Evolutionary conservation across 2,113 vertebrate species (phyloP).

Genomic region (Sporophila hypoxantha): DNA sequence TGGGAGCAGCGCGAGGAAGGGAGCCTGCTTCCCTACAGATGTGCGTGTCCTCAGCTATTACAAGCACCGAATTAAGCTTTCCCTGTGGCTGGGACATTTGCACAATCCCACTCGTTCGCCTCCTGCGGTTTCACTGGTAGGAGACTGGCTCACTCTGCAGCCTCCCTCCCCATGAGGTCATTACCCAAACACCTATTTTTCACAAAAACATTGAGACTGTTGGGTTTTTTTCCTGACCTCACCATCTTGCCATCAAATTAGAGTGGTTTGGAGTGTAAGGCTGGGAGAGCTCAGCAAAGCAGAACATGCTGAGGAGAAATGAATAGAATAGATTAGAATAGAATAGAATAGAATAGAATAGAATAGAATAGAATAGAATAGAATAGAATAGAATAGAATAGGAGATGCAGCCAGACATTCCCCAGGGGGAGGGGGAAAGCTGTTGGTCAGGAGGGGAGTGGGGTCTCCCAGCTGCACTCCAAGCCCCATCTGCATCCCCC

Average conservation of each 20-base stretch:
- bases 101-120: background rate
- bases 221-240: background rate
- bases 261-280: accelerated
- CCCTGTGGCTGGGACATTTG: conserved; percentile 18
- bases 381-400: background rate
- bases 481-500: background rate
- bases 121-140: background rate
- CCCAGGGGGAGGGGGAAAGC: background rate
- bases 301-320: background rate
- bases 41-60: conserved; percentile 19
- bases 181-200: conserved; percentile 28
- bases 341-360: background rate
- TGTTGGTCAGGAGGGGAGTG: background rate
- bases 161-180: background rate
- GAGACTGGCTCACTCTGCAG: background rate
- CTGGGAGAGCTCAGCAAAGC: accelerated
- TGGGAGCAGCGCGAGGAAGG: conserved; percentile 17
- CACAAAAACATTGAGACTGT: background rate
- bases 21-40: conserved; percentile 48
- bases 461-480: background rate
- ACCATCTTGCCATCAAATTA: background rate
- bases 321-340: background rate
- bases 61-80: background rate
- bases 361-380: background rate
- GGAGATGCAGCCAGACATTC: background rate